Evolutionary conservation across 2,113 vertebrate species (phyloP), one percentile per base, ranked within the genome.

Genomic region (Sinocyclocheilus rhinocerous): DNA sequence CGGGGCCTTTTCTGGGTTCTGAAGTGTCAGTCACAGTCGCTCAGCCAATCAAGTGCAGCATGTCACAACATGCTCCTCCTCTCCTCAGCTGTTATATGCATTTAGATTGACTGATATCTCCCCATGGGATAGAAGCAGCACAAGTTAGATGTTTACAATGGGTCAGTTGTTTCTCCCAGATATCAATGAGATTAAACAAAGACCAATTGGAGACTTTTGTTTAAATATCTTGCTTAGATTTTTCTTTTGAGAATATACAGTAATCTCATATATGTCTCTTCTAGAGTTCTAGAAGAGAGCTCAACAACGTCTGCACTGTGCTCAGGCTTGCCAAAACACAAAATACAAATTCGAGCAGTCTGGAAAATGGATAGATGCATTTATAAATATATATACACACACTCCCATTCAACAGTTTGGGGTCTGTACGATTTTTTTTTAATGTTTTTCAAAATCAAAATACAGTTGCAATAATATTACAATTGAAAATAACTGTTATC

Each of bases 21-120:
- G 13, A 61, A 77, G 45, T 81, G 80, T 86, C 84, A 79, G 45
- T 81, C 61, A 65, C 24, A 75, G 22, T 8, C 72, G 36, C 20
- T 81, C 59, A 57, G 73, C 88, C 88, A 89, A 86, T 89, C 79
- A 84, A 39, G 29, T 29, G 11, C 42, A 65, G 70, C 39, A 33
- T 10, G 33, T 39, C 15, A 70, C 45, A 50, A 24, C 33, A 42
- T 26, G 20, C 76, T 78, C 75, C 65, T 69, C 81, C 75, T 65
- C 73, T 87, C 24, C 33, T 36, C 45, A 70, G 11, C 63, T 70
- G 63, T 52, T 82, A 13, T 13, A 52, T 82, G 13, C 63, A 48
- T 67, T 80, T 15, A 63, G 18, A 33, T 20, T 1, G 7, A 29
- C 4, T 15, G 63, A 55, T 11, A 67, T 36, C 26, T 33, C 26